Evolutionary conservation across 2,888 invertebrate genomes (phyloP), one percentile per base, ranked within the genome.

Genomic region (Agrenia bidenticulata): DNA sequence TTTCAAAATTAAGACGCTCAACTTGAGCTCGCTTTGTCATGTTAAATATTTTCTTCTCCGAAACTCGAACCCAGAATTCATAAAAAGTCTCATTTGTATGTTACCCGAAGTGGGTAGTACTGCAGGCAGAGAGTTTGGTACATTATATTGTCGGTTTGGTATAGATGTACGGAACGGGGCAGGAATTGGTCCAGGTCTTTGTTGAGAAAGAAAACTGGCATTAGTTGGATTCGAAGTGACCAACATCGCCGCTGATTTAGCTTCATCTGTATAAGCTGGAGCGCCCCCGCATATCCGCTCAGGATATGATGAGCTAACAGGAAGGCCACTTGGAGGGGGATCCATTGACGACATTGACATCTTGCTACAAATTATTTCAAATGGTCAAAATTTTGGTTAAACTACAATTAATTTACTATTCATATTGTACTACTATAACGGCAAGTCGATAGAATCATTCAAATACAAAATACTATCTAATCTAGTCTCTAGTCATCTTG

Each of bases 291-390:
- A 61, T 56, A 71, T 66, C 24, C 71, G 21, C 32, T 71, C 71
- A 11, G 68, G 68, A 23, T 63, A 71, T 26, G 71, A 66, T n/a
- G 67, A 61, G 56, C 67, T 66, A n/a, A 66, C 55, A 60, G 73
- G 67, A 72, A 75, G 72, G 72, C 72, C 66, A 65, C 69, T 66
- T 63, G 73, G 54, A 50, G 70, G 26, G 37, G 71, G 73, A 66
- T 73, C 71, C 32, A 70, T 66, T 32, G 72, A 69, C 63, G 72
- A 72, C 73, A 72, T 73, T 26, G 73, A 74, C 73, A 74, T 74
- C 13, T 19, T 39, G n/a, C 19, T n/a, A 19, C 7, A 15, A 27
- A 27, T 27, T 54, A 27, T n/a, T n/a, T n/a, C n/a, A n/a, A n/a
- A n/a, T n/a, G n/a, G n/a, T n/a, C n/a, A n/a, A n/a, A n/a, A n/a